Evolutionary conservation across 2,797 vertebrate genomes (phyloP).

Genomic region (Agapornis canus): DNA sequence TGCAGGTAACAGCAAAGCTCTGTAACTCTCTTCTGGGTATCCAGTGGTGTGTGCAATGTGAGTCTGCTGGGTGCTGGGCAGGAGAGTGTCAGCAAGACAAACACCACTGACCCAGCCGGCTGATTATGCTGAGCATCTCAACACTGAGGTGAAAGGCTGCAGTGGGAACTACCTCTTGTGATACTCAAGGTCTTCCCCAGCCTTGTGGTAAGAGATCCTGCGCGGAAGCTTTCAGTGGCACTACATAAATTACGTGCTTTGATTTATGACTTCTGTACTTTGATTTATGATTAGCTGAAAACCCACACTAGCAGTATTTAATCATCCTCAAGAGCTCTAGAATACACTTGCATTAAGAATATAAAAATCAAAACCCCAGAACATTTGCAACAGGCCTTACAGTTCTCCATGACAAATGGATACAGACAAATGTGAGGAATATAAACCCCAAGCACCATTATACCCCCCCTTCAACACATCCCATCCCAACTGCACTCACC

Average conservation of each 20-base stretch:
- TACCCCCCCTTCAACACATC: constrained; percentile 64
- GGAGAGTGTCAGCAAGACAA: neutral
- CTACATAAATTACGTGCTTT: neutral
- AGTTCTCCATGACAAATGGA: constrained; percentile 26
- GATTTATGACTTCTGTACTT: neutral
- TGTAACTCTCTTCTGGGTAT: neutral
- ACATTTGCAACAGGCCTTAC: constrained; percentile 45
- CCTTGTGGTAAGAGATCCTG: neutral
- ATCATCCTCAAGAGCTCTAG: neutral
- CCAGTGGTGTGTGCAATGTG: neutral
- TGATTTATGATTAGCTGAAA: neutral
- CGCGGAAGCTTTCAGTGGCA: neutral
- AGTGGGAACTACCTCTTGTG: neutral
- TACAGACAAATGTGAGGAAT: constrained; percentile 43
- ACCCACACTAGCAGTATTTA: neutral
- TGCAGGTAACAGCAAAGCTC: neutral
- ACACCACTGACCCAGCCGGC: neutral
- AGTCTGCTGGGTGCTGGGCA: neutral
- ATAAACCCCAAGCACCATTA: constrained; percentile 52
- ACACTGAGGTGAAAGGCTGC: neutral
- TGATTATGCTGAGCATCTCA: neutral
- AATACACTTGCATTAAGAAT: neutral
- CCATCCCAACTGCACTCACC: constrained; percentile 74
- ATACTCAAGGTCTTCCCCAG: neutral
- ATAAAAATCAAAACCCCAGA: neutral